Conservation (phyloP, 1,140 invertebrate genomes). For the Mizuhopecten yessoensis region DNA sequence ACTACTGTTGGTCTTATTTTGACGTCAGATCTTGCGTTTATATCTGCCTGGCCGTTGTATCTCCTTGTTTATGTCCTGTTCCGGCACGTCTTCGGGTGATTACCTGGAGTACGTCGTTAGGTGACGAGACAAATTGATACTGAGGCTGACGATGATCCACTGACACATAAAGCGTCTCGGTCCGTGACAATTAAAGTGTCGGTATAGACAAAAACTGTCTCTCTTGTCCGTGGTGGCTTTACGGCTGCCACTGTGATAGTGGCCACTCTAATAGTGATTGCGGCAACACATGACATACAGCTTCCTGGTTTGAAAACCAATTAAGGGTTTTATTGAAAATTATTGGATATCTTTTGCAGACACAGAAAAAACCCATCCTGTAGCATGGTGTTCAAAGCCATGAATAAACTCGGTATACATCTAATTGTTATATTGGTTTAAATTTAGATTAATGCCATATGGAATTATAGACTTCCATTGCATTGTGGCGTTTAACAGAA, state of each 20-base stretch:
- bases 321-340: conserved; percentile 29
- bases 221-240: background rate
- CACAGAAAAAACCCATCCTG: background rate
- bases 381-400: too few species aligned
- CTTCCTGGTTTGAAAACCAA: background rate
- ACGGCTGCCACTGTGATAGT: background rate
- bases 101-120: conserved; percentile 1
- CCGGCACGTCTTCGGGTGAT: background rate
- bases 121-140: background rate
- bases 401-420: too few species aligned
- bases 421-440: background rate
- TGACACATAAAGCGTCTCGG: background rate
- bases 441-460: conserved; percentile 3
- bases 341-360: background rate
- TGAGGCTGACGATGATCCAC: background rate
- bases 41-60: background rate
- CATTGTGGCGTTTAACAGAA: too few species aligned
- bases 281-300: background rate
- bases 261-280: background rate
- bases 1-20: too few species aligned
- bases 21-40: background rate
- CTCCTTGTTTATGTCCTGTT: background rate
- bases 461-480: background rate
- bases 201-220: background rate
- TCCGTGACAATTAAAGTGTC: conserved; percentile 13